Evolutionary conservation across 2,113 vertebrate species (phyloP).

Genomic region (Rattus norvegicus): DNA sequence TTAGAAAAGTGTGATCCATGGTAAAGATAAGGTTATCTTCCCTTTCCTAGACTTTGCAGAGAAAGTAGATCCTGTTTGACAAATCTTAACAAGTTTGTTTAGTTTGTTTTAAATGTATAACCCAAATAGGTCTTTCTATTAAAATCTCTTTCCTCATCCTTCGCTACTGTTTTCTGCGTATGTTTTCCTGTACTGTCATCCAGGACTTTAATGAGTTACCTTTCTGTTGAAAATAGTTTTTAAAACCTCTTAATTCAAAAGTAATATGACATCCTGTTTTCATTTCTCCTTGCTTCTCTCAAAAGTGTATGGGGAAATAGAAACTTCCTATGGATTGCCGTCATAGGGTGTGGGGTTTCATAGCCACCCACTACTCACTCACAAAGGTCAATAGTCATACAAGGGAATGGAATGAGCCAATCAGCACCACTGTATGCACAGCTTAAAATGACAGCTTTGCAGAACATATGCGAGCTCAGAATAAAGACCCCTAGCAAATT

Average conservation of each 20-base stretch:
- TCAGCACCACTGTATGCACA: constrained; percentile 48
- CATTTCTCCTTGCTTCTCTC: constrained; percentile 45
- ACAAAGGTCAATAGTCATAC: constrained; percentile 69
- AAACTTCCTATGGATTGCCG: constrained; percentile 61
- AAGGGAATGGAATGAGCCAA: constrained; percentile 69
- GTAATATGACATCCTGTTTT: constrained; percentile 50
- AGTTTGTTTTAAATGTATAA: background rate
- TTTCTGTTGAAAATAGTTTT: constrained; percentile 58
- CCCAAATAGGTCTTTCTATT: background rate
- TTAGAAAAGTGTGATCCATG: background rate
- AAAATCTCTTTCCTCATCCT: constrained; percentile 15
- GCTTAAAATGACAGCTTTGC: constrained; percentile 76
- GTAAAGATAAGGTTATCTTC: background rate
- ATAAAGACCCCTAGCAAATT: constrained; percentile 80
- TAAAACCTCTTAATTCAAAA: constrained; percentile 61
- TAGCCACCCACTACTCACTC: constrained; percentile 40
- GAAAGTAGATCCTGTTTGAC: background rate
- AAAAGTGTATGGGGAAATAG: constrained; percentile 51
- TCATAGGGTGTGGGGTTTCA: constrained; percentile 54
- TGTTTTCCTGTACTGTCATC: background rate
- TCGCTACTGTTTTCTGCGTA: background rate
- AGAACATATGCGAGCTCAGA: constrained; percentile 79
- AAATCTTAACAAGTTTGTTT: constrained; percentile 38
- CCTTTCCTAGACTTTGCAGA: constrained; percentile 3
- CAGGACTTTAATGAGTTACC: constrained; percentile 18